These are phyloP conservation scores for Aromia moschata DNA, from an alignment of 2,888 invertebrate species.

Conservation along the genomic window DNA sequence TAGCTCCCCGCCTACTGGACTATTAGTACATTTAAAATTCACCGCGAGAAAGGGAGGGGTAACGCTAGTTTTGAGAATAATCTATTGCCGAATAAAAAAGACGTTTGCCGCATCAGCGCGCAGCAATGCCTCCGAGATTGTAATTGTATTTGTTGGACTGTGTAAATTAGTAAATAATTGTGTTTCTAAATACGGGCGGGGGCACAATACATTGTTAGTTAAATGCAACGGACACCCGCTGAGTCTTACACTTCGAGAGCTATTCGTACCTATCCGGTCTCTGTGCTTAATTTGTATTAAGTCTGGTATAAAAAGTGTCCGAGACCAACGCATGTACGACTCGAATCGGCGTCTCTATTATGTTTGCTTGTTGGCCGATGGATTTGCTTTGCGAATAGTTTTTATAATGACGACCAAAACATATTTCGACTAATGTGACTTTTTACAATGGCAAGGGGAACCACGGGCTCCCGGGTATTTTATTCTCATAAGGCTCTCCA, in stretches of 20 bases:
- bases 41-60: background rate
- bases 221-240: conserved; percentile 54
- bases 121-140: conserved; percentile 58
- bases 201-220: conserved; percentile 55
- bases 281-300: conserved; percentile 36
- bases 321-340: conserved; percentile 34
- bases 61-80: conserved; percentile 33
- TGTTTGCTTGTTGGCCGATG: conserved; percentile 19
- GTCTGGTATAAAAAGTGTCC: conserved; percentile 35
- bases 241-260: conserved; percentile 58
- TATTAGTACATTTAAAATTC: conserved; percentile 8
- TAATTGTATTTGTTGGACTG: conserved; percentile 63
- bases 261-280: conserved; percentile 45
- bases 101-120: conserved; percentile 52
- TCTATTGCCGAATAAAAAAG: conserved; percentile 41
- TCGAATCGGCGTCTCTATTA: conserved; percentile 26
- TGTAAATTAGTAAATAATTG: conserved; percentile 63
- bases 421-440: conserved; percentile 4
- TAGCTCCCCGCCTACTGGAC: no score
- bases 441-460: conserved; percentile 2
- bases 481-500: no score
- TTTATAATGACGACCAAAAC: conserved; percentile 25
- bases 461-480: background rate
- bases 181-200: conserved; percentile 58
- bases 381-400: conserved; percentile 28